Percentiles rank a stretch among this genome's conserved stretches.
These are phyloP conservation scores for Leptopilina drosophilae DNA, from an alignment of 2,888 invertebrate species.

Conservation along the genomic window DNA sequence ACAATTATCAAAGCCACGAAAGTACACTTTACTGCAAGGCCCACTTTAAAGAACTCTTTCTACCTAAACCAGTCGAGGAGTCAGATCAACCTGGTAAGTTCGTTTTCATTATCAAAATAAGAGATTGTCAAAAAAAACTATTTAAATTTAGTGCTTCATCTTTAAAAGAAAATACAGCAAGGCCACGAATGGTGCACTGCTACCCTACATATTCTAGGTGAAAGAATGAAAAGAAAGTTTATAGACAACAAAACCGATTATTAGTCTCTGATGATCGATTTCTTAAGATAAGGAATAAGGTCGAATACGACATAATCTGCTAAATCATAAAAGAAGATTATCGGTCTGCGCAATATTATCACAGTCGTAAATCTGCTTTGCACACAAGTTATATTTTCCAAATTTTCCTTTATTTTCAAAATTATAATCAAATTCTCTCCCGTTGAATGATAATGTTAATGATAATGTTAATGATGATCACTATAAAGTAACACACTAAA, in stretches of 20 bases:
- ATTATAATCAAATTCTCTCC: not conserved
- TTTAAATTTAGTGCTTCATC: too few relatives aligned
- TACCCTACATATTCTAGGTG: not conserved
- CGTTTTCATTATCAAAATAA: not conserved
- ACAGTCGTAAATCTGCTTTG: not conserved
- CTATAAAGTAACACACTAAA: too few relatives aligned
- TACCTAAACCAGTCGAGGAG: conserved; percentile 91
- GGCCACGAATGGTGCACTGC: too few relatives aligned
- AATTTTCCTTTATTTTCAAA: not conserved
- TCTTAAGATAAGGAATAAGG: not conserved
- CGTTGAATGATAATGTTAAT: not conserved
- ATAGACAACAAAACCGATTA: not conserved
- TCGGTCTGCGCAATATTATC: not conserved
- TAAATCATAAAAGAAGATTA: not conserved
- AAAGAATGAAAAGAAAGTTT: not conserved
- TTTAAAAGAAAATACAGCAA: too few relatives aligned
- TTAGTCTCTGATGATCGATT: not conserved
- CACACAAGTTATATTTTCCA: not conserved
- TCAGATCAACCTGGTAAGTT: conserved; percentile 82
- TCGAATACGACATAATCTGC: not conserved
- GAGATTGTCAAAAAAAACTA: too few relatives aligned
- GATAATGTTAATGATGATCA: too few relatives aligned
- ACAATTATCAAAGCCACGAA: conserved; percentile 95
- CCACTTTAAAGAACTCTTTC: conserved; percentile 95
- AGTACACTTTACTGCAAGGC: conserved; percentile 93